Conservation (phyloP, 2,113 vertebrate species). For the Proterorhinus semilunaris region DNA sequence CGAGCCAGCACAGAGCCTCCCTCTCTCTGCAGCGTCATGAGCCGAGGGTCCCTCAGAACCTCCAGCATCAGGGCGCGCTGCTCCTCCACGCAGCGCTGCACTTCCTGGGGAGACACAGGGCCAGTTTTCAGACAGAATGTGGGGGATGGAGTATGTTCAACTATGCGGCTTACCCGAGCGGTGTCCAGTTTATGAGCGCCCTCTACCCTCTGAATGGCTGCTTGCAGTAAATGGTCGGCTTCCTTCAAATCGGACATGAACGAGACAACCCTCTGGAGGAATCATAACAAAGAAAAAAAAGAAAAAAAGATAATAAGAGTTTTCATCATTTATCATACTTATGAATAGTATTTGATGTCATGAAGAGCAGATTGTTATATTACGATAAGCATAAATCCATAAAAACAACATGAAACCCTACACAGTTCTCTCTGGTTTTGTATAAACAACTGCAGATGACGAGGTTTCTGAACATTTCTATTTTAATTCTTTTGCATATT, state of each 20-base stretch:
- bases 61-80: constrained; percentile 85
- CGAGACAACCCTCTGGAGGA: constrained; percentile 80
- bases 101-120: constrained; percentile 73
- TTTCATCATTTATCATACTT: too few relatives aligned
- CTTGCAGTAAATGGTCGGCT: constrained; percentile 80
- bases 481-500: too few relatives aligned
- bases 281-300: neutral
- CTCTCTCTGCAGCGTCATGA: constrained; percentile 84
- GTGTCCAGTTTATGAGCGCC: constrained; percentile 58
- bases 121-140: neutral
- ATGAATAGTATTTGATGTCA: too few relatives aligned
- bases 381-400: too few relatives aligned
- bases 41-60: constrained; percentile 81
- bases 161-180: constrained; percentile 72
- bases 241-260: constrained; percentile 78
- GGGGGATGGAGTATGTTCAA: neutral
- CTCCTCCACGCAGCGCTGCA: constrained; percentile 68
- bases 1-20: constrained; percentile 84
- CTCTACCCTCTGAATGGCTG: constrained; percentile 80
- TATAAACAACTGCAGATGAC: too few relatives aligned
- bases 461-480: too few relatives aligned
- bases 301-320: too few relatives aligned
- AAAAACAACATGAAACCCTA: too few relatives aligned
- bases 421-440: too few relatives aligned
- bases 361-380: too few relatives aligned